Evolutionary conservation across 2,113 vertebrate genomes (phyloP).

Genomic region (Halichoerus grypus): DNA sequence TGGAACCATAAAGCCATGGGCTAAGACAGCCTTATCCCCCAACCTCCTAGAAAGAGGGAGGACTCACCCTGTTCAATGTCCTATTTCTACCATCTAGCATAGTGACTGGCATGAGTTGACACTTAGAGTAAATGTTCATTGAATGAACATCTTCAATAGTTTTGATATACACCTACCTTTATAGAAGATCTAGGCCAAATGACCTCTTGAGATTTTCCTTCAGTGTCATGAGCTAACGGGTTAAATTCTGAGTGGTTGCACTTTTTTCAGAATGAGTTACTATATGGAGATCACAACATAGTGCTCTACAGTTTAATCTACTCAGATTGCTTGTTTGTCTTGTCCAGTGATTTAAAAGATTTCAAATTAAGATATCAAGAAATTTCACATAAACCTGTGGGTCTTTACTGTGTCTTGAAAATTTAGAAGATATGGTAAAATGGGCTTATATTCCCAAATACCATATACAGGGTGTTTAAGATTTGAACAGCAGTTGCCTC

Average conservation of each 20-base stretch:
- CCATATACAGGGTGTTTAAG: background rate
- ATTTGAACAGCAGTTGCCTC: background rate
- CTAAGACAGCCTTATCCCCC: too few relatives aligned
- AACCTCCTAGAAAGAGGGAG: background rate
- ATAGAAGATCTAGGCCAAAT: background rate
- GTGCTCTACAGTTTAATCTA: background rate
- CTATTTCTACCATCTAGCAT: too few relatives aligned
- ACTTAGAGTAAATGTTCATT: background rate
- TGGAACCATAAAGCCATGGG: background rate
- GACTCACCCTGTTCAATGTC: background rate
- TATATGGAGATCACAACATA: background rate
- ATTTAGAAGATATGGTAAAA: background rate
- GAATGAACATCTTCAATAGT: background rate
- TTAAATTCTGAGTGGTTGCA: background rate
- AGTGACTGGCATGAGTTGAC: background rate
- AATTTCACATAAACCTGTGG: background rate
- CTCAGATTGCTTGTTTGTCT: background rate
- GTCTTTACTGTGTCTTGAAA: background rate
- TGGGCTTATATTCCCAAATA: background rate
- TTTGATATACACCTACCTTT: background rate
- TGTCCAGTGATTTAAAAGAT: background rate
- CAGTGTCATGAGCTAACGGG: background rate
- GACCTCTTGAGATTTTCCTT: background rate
- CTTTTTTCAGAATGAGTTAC: conserved; percentile 11
- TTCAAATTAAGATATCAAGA: background rate